Evolutionary conservation across 2,888 invertebrate species (phyloP).

Genomic region (Trachelus troglodyta): DNA sequence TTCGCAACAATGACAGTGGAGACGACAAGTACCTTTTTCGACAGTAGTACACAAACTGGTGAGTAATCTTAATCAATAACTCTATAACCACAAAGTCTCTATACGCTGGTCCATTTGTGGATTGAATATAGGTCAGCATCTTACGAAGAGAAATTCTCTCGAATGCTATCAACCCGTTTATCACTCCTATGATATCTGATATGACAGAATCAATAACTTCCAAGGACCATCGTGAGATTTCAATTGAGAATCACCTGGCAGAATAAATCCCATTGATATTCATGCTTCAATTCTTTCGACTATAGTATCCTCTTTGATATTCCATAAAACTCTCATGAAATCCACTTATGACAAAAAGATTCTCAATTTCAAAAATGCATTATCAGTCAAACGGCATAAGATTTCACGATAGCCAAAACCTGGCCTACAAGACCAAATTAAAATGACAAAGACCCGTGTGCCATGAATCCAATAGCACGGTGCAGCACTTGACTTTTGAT

Average conservation of each 20-base stretch:
- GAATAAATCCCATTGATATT: not conserved
- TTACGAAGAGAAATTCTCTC: not conserved
- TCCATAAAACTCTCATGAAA: not conserved
- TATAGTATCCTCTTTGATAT: not conserved
- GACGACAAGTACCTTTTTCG: constrained; percentile 91
- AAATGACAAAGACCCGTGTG: not conserved
- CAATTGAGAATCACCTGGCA: not conserved
- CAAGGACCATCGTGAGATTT: not conserved
- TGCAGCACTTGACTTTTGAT: not conserved
- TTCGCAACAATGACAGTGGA: constrained; percentile 94
- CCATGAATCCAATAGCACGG: not conserved
- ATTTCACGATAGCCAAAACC: not conserved
- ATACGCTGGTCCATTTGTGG: not conserved
- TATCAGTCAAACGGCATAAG: not conserved
- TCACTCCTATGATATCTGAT: not conserved
- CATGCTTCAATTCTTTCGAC: too few relatives aligned
- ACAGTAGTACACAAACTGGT: constrained; percentile 94
- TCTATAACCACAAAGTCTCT: not conserved
- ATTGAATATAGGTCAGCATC: not conserved
- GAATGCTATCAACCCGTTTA: not conserved
- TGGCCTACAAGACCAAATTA: fast-evolving
- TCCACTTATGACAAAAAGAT: not conserved
- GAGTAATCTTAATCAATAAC: constrained; percentile 61
- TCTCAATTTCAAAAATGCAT: not conserved
- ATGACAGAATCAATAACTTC: not conserved